Evolutionary conservation across 2,797 vertebrate species (phyloP).

Genomic region (Streptopelia turtur): DNA sequence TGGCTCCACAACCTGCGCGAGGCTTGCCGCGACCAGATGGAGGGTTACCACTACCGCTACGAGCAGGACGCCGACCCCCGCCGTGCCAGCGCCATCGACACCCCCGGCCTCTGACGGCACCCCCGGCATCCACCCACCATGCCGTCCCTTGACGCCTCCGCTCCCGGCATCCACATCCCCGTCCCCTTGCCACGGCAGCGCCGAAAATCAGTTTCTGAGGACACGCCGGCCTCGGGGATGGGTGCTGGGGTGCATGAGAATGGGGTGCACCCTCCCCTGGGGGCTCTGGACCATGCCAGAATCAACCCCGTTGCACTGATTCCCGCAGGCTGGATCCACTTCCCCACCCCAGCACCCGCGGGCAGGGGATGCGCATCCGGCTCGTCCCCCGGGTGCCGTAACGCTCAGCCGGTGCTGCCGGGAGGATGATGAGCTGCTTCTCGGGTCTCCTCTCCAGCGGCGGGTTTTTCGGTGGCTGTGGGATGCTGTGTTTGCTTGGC

Average conservation of each 20-base stretch:
- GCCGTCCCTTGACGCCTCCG: background rate
- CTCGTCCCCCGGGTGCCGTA: background rate
- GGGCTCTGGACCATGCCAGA: background rate
- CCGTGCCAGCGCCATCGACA: conserved; percentile 15
- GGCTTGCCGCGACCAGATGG: conserved; percentile 95
- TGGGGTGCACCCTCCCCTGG: background rate
- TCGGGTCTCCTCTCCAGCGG: fast-evolving
- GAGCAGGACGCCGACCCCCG: conserved; percentile 93
- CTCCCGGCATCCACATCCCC: background rate
- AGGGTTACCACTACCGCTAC: conserved; percentile 95
- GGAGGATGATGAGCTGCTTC: background rate
- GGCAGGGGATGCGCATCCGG: background rate
- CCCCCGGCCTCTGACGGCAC: conserved; percentile 26
- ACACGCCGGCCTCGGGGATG: background rate
- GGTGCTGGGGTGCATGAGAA: background rate
- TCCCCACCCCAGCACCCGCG: fast-evolving
- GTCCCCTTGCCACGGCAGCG: fast-evolving
- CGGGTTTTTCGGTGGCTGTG: fast-evolving
- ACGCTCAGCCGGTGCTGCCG: background rate
- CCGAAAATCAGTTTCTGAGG: background rate
- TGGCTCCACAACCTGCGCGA: conserved; percentile 94
- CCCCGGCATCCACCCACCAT: background rate
- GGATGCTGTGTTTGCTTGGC: background rate
- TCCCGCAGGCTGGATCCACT: background rate
- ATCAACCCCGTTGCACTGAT: fast-evolving